phyloP scores from a whole-genome alignment of 2,113 vertebrate species.

The Antennarius striatus region DNA sequence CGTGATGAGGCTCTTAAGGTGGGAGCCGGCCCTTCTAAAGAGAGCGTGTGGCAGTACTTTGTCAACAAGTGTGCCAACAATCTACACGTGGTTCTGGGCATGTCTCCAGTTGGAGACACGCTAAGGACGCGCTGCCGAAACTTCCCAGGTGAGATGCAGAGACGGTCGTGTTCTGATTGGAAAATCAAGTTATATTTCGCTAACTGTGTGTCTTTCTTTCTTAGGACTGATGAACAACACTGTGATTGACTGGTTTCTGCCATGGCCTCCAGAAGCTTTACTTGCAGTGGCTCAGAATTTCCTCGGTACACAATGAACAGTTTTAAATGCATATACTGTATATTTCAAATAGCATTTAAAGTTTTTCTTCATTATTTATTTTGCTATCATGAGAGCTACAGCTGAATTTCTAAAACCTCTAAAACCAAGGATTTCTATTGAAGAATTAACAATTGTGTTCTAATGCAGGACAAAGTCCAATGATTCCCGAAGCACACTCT shows the following conservation, averaged over 20 bases:
- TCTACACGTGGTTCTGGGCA: conserved; percentile 91
- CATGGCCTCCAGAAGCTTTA: conserved; percentile 93
- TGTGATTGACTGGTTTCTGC: conserved; percentile 96
- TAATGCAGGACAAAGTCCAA: conserved; percentile 78
- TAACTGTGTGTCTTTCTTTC: not conserved
- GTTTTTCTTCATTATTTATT: not conserved
- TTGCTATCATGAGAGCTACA: not conserved
- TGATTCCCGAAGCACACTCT: conserved; percentile 79
- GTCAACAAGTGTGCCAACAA: conserved; percentile 91
- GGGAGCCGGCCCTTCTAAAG: conserved; percentile 84
- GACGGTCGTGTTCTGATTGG: conserved; percentile 1
- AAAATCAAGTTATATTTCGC: not conserved
- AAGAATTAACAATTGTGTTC: not conserved
- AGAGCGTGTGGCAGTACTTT: conserved; percentile 94
- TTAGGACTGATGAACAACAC: conserved; percentile 96
- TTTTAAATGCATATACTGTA: not conserved
- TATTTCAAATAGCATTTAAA: not conserved
- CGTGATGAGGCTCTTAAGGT: conserved; percentile 84
- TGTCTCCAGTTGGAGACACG: conserved; percentile 92
- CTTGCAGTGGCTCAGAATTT: conserved; percentile 90
- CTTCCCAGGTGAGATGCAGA: conserved; percentile 86
- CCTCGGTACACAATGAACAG: conserved; percentile 80
- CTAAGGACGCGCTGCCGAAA: conserved; percentile 92
- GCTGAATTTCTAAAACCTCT: not conserved
- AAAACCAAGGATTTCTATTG: not conserved